Evolutionary conservation across 2,797 vertebrate species (phyloP).

Genomic region (Aselliscus stoliczkanus): DNA sequence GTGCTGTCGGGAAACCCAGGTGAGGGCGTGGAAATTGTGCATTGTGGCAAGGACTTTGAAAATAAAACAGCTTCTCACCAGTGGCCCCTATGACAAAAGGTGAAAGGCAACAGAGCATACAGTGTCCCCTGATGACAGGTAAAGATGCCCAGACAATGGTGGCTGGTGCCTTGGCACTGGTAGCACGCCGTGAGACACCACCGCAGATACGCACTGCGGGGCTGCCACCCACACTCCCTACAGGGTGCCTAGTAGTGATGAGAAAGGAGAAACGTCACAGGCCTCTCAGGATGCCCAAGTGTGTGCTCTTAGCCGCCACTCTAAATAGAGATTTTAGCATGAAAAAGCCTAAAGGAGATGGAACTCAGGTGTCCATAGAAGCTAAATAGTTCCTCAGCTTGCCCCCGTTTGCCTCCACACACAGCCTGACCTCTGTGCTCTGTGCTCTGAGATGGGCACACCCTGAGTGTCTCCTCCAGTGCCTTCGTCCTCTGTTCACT

Average conservation of each 20-base stretch:
- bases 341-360: background rate
- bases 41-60: background rate
- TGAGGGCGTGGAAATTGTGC: background rate
- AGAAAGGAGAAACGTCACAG: background rate
- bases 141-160: background rate
- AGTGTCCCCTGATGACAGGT: too few species aligned
- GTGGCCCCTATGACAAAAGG: background rate
- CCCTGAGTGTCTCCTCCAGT: accelerated
- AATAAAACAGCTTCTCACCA: background rate
- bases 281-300: background rate
- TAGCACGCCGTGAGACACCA: background rate
- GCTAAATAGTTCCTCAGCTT: background rate
- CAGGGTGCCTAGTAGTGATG: accelerated
- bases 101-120: background rate
- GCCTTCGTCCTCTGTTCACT: background rate
- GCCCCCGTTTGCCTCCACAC: background rate
- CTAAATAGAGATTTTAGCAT: background rate
- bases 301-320: background rate
- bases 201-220: accelerated
- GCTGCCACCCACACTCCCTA: background rate
- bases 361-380: background rate
- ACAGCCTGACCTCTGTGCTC: too few species aligned
- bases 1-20: background rate
- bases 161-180: too few species aligned
- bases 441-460: accelerated